Evolutionary conservation across 2,888 invertebrate genomes (phyloP).

Genomic region (Harpalus rufipes): DNA sequence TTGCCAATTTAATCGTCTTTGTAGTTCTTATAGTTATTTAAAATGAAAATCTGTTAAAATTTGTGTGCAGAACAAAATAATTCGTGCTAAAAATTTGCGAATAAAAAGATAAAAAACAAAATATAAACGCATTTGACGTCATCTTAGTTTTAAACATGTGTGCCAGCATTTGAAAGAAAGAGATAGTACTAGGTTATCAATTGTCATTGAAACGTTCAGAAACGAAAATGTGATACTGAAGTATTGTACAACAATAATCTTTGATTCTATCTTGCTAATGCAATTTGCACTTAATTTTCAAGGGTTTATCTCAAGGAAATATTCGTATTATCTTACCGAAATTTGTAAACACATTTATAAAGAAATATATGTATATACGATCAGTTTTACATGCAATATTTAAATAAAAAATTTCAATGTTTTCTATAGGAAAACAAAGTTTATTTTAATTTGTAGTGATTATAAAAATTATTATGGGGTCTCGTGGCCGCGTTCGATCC

Average conservation of each 20-base stretch:
- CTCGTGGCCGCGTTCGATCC: no score
- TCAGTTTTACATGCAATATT: no score
- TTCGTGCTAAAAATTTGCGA: background rate
- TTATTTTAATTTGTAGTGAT: no score
- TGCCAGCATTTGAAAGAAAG: background rate
- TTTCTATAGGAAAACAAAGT: no score
- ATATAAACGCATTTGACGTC: background rate
- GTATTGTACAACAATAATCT: conserved; percentile 33
- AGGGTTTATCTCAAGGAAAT: conserved; percentile 20
- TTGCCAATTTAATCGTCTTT: no score
- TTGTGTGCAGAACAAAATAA: background rate
- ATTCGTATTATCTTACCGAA: background rate
- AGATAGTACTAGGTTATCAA: conserved; percentile 37
- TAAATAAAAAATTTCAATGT: no score
- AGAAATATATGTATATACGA: no score
- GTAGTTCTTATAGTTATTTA: background rate
- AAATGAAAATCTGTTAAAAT: background rate
- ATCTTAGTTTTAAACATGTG: background rate
- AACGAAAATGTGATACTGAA: background rate
- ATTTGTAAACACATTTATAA: background rate
- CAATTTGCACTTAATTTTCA: conserved; percentile 1
- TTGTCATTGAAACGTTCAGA: conserved; percentile 35
- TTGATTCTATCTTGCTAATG: conserved; percentile 8
- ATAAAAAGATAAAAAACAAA: background rate
- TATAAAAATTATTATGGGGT: no score